A percentile compares a stretch with the other conserved stretches of the same genome.
Conservation (phyloP, 2,888 invertebrate species). For the Aproaerema taeniolella region DNA sequence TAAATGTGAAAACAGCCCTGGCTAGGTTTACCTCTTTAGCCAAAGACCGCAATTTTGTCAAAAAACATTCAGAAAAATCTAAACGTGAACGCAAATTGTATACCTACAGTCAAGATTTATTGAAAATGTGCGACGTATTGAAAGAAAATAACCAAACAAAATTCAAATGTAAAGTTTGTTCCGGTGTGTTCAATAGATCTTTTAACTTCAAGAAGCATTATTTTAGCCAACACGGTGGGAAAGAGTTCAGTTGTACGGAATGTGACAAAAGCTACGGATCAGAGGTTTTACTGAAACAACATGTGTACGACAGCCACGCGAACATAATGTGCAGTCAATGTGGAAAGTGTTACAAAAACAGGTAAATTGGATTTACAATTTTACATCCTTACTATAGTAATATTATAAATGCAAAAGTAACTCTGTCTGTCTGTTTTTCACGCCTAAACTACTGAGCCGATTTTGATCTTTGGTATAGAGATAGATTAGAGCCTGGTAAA, state of each 20-base stretch:
- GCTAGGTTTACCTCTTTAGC: background rate
- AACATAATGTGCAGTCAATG: slow-evolving; percentile 11
- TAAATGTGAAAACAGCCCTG: background rate
- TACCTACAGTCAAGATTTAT: background rate
- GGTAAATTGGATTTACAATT: no score
- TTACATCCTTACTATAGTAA: no score
- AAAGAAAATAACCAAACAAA: slow-evolving; percentile 7
- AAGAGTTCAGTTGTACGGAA: slow-evolving; percentile 8
- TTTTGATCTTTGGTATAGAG: no score
- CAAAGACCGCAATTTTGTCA: no score
- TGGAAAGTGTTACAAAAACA: slow-evolving; percentile 12
- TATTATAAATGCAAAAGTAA: no score
- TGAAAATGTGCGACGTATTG: slow-evolving; percentile 11
- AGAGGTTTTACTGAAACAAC: slow-evolving; percentile 13
- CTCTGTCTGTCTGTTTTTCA: no score
- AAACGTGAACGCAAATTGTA: background rate
- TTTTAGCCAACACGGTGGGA: slow-evolving; percentile 12
- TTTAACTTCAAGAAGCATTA: slow-evolving; percentile 17
- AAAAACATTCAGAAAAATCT: background rate
- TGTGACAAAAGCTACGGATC: slow-evolving; percentile 13
- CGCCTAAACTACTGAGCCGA: no score
- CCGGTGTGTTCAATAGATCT: slow-evolving; percentile 4
- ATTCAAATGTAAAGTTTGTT: slow-evolving; percentile 13
- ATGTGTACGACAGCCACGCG: slow-evolving; percentile 12
- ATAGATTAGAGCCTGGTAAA: no score